Conservation (phyloP, 2,113 vertebrate species). For the Strix aluco region DNA sequence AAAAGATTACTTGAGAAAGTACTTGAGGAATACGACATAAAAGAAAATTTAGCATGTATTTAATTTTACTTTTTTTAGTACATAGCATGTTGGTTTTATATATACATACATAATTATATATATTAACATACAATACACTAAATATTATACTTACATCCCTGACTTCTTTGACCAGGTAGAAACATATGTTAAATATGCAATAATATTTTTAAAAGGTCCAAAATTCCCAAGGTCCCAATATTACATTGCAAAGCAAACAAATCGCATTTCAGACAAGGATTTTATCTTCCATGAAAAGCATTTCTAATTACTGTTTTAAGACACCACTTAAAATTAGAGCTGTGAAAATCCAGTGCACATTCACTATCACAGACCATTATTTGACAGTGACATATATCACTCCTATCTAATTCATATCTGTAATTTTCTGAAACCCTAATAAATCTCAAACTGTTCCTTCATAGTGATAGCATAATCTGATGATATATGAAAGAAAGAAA, state of each 20-base stretch:
- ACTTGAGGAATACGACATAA: not conserved
- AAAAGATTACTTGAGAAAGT: not conserved
- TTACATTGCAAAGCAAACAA: not conserved
- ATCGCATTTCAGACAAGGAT: not conserved
- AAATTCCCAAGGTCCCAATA: not conserved
- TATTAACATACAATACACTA: not conserved
- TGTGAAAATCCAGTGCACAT: constrained; percentile 16
- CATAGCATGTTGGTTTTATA: not conserved
- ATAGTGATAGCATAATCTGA: not conserved
- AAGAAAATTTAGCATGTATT: constrained; percentile 20
- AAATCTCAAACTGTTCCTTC: not conserved
- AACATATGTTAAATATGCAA: not conserved
- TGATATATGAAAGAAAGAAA: not conserved
- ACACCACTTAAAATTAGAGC: constrained; percentile 41
- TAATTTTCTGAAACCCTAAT: constrained; percentile 12
- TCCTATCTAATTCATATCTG: constrained; percentile 19
- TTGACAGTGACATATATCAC: not conserved
- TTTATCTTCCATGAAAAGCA: constrained; percentile 43
- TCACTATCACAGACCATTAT: constrained; percentile 1
- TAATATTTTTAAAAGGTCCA: not conserved
- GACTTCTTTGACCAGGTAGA: not conserved
- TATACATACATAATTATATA: not conserved
- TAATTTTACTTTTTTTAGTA: not conserved
- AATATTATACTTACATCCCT: not conserved
- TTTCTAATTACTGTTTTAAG: constrained; percentile 28